These are phyloP conservation scores for Calephelis nemesis DNA, from an alignment of 1,140 invertebrate species.

Conservation along the genomic window DNA sequence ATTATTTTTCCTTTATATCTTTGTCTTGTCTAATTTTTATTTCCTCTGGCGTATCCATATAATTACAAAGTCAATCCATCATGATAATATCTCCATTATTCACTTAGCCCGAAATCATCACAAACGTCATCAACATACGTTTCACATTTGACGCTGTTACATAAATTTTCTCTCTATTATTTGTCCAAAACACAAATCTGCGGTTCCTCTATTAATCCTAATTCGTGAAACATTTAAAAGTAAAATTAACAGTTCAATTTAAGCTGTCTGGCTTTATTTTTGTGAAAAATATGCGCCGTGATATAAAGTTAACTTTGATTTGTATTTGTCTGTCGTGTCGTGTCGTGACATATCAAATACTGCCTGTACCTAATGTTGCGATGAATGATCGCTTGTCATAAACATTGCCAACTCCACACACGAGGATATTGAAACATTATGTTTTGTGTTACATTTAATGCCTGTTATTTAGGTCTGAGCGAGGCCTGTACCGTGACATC, in stretches of 20 bases:
- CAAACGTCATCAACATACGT: too few species aligned
- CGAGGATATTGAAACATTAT: slow-evolving; percentile 69
- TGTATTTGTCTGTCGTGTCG: slow-evolving; percentile 1
- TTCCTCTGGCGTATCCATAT: too few species aligned
- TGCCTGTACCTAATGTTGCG: slow-evolving; percentile 40
- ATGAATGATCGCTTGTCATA: slow-evolving; percentile 57
- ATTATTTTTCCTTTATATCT: too few species aligned
- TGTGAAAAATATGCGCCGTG: neutral
- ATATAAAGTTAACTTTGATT: slow-evolving; percentile 12
- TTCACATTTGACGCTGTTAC: too few species aligned
- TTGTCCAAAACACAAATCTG: too few species aligned
- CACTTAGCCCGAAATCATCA: too few species aligned
- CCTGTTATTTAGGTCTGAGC: slow-evolving; percentile 61
- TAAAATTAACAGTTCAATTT: neutral
- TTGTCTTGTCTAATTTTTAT: too few species aligned
- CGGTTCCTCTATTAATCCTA: too few species aligned
- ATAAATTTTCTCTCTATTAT: too few species aligned
- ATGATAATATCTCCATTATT: too few species aligned
- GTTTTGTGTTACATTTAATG: slow-evolving; percentile 68
- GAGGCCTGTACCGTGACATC: slow-evolving; percentile 23
- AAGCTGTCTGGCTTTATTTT: neutral
- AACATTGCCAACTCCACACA: slow-evolving; percentile 60
- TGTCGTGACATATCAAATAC: slow-evolving; percentile 4
- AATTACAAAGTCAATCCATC: too few species aligned
- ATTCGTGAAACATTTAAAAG: neutral